These are phyloP conservation scores for Lasioglossum lativentre DNA, from an alignment of 2,888 invertebrate genomes.

Conservation along the genomic window DNA sequence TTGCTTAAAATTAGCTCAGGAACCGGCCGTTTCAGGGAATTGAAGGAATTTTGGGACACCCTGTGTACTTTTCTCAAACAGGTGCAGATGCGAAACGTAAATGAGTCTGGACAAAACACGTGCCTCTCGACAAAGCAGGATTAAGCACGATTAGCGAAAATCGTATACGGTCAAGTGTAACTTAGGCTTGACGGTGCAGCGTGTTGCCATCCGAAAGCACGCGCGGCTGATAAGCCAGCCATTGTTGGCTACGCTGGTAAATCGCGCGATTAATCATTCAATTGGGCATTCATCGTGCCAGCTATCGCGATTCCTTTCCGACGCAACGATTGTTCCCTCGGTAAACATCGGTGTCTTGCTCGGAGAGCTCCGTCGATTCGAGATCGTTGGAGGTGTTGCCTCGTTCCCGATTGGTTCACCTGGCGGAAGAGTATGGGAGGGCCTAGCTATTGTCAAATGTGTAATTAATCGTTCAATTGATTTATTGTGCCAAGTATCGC, in stretches of 20 bases:
- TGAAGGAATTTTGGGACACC: no score
- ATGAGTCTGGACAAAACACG: no score
- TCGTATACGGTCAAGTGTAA: neutral
- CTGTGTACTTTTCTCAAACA: no score
- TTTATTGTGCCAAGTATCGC: no score
- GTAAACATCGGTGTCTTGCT: conserved; percentile 69
- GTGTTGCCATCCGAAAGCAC: conserved; percentile 71
- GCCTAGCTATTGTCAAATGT: no score
- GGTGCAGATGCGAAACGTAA: no score
- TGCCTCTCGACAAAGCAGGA: no score
- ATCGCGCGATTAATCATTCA: conserved; percentile 82
- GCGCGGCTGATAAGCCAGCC: conserved; percentile 75
- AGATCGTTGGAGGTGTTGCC: neutral
- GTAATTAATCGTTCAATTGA: no score
- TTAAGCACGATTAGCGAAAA: no score
- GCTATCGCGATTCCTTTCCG: conserved; percentile 56
- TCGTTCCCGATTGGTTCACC: conserved; percentile 24
- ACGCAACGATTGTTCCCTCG: conserved; percentile 63
- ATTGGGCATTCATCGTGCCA: conserved; percentile 77
- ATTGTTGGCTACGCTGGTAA: conserved; percentile 69
- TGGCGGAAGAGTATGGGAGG: no score
- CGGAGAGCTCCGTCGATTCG: neutral
- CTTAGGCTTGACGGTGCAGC: conserved; percentile 40
- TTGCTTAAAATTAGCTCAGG: no score
- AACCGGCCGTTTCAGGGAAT: no score